phyloP scores from a whole-genome alignment of 2,888 invertebrate species.

The Gymnosoma rotundatum region DNA sequence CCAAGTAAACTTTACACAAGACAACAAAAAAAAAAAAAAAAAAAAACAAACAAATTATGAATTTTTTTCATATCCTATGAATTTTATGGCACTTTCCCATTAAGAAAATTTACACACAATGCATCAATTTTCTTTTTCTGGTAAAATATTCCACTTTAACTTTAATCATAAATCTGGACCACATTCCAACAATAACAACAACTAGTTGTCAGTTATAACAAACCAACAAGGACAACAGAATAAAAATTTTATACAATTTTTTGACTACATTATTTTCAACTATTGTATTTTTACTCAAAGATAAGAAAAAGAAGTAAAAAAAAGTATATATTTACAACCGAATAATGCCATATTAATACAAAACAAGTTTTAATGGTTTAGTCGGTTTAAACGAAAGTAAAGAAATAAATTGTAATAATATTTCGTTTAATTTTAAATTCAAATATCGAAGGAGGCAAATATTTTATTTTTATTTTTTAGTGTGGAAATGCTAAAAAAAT shows the following conservation, averaged over 20 bases:
- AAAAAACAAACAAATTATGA: too few species aligned
- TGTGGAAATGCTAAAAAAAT: too few species aligned
- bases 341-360: too few species aligned
- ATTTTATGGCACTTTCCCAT: too few species aligned
- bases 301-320: slow-evolving; percentile 1
- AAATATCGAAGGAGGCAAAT: too few species aligned
- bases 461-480: too few species aligned
- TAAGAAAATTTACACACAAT: background rate
- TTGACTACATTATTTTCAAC: slow-evolving; percentile 16
- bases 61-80: too few species aligned
- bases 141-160: background rate
- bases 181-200: slow-evolving; percentile 13
- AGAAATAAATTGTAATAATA: too few species aligned
- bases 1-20: too few species aligned
- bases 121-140: background rate
- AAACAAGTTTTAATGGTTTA: background rate
- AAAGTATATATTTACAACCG: background rate
- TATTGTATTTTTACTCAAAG: slow-evolving; percentile 23
- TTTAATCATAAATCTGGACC: slow-evolving; percentile 23
- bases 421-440: too few species aligned
- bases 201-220: slow-evolving; percentile 24
- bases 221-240: slow-evolving; percentile 23
- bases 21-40: too few species aligned
- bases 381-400: background rate
- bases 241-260: slow-evolving; percentile 2